Percentiles rank a stretch among this genome's conserved stretches.
phyloP scores from a whole-genome alignment of 2,797 vertebrate genomes.

The Onychomys leucogaster region DNA sequence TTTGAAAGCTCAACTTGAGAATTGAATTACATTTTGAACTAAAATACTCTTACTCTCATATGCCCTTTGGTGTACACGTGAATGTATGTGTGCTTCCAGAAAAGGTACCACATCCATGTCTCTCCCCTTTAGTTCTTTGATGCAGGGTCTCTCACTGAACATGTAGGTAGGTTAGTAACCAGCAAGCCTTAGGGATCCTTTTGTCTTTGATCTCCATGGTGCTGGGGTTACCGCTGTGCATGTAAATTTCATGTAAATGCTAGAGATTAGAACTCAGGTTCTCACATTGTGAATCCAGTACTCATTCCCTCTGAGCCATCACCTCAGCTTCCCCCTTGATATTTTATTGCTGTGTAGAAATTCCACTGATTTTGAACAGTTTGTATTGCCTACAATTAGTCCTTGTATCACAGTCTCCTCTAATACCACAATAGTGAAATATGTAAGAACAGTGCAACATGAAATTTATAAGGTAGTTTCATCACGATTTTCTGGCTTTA shows the following conservation, averaged over 20 bases:
- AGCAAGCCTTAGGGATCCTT: not conserved
- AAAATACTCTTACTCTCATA: not conserved
- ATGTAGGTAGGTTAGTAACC: not conserved
- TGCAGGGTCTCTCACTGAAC: not conserved
- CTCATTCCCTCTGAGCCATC: not conserved
- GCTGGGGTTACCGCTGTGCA: not conserved
- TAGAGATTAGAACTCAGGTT: not conserved
- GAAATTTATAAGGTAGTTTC: not conserved
- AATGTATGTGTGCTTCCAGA: too few species aligned
- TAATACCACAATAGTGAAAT: not conserved
- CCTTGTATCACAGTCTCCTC: not conserved
- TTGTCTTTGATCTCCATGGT: not conserved
- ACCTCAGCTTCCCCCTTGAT: not conserved
- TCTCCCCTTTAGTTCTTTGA: not conserved
- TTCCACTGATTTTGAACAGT: not conserved
- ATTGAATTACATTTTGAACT: slow-evolving; percentile 51
- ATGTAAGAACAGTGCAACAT: not conserved
- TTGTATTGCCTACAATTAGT: not conserved
- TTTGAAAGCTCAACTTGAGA: slow-evolving; percentile 47
- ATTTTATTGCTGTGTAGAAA: not conserved
- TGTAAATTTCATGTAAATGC: not conserved
- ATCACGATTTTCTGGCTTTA: not conserved
- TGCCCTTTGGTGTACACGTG: not conserved
- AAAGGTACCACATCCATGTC: not conserved
- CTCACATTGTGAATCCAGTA: not conserved